Conservation (phyloP, 2,797 vertebrate species). For the Mus caroli region DNA sequence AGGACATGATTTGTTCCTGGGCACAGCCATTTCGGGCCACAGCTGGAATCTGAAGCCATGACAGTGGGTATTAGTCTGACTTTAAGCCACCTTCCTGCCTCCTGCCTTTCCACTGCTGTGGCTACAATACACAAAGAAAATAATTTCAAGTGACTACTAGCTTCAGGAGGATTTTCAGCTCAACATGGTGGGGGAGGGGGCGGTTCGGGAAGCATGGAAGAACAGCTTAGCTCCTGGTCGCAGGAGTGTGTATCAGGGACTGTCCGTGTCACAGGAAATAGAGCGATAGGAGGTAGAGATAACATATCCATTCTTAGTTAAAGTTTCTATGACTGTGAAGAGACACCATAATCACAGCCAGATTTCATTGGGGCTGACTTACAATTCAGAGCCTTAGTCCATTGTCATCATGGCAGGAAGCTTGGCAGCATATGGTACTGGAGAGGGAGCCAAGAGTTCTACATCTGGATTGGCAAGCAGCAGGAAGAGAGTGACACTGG, state of each 20-base stretch:
- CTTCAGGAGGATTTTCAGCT: neutral
- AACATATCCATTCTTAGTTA: neutral
- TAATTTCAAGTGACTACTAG: neutral
- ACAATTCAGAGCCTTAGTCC: no score
- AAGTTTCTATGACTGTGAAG: neutral
- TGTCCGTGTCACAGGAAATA: neutral
- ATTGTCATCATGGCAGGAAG: neutral
- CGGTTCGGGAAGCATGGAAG: fast-evolving
- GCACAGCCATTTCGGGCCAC: neutral
- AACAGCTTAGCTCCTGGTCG: neutral
- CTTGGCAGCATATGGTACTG: neutral
- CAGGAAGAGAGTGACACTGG: neutral
- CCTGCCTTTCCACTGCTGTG: neutral
- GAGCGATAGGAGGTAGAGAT: neutral
- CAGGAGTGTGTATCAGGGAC: neutral
- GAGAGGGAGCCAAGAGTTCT: neutral
- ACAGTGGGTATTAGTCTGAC: neutral
- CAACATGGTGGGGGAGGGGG: no score
- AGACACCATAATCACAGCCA: neutral
- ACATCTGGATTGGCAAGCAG: neutral
- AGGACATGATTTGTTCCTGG: neutral
- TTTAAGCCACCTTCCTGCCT: neutral
- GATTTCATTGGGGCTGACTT: neutral
- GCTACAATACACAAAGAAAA: no score
- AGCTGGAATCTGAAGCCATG: neutral